A percentile compares a stretch with the other conserved stretches of the same genome.
These are phyloP conservation scores for Microtus oregoni DNA, from an alignment of 2,113 vertebrate genomes.

Conservation along the genomic window DNA sequence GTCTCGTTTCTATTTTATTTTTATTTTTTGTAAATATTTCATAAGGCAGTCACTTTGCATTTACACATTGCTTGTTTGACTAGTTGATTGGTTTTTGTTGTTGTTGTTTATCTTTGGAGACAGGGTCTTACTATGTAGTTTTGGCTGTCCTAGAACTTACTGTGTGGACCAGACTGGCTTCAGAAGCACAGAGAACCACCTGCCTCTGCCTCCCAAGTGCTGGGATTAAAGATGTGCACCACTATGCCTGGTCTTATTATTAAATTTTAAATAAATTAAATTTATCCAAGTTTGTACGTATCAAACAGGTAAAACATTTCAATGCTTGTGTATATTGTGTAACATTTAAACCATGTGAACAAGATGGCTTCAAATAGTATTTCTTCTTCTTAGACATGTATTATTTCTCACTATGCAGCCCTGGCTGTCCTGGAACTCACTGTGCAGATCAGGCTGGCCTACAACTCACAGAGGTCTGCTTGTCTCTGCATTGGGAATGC, in stretches of 20 bases:
- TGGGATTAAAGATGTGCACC: not conserved
- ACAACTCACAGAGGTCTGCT: not conserved
- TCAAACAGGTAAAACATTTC: not conserved
- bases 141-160: not conserved
- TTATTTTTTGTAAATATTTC: conserved; percentile 20
- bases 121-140: not conserved
- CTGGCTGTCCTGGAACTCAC: not conserved
- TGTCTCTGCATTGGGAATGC: not conserved
- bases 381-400: not conserved
- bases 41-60: not conserved
- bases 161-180: not conserved
- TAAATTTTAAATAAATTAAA: not conserved
- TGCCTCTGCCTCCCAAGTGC: not conserved
- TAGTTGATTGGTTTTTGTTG: not conserved
- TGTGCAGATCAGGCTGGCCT: not conserved
- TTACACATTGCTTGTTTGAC: not conserved
- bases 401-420: not conserved
- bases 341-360: not conserved
- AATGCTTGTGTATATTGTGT: not conserved
- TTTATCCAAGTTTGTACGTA: not conserved
- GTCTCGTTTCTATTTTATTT: not conserved
- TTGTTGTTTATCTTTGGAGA: not conserved
- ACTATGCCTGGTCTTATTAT: not conserved
- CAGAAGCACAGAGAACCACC: not conserved
- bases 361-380: not conserved